phyloP scores from a whole-genome alignment of 2,888 invertebrate species.

The Polydrusus pterygomalis region DNA sequence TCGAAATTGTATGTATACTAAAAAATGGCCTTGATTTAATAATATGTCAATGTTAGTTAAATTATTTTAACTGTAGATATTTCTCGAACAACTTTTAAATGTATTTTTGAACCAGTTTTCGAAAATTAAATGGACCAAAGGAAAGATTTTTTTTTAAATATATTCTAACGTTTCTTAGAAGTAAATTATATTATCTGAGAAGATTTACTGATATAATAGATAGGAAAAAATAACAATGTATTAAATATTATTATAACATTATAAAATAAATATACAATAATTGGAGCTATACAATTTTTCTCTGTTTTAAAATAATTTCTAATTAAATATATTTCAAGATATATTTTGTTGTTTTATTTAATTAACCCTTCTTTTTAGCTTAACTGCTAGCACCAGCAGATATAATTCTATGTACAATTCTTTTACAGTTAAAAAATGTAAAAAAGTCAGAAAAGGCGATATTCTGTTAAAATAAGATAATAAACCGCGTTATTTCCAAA shows the following conservation, averaged over 20 bases:
- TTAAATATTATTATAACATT: neutral
- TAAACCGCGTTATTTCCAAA: too few species aligned
- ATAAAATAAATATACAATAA: constrained; percentile 12
- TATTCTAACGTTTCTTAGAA: constrained; percentile 4
- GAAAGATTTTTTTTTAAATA: constrained; percentile 5
- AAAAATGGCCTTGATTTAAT: neutral
- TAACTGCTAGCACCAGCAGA: too few species aligned
- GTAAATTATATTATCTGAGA: neutral
- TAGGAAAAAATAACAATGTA: constrained; percentile 10
- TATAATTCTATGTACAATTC: too few species aligned
- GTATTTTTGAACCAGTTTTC: neutral
- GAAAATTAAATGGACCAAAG: constrained; percentile 20
- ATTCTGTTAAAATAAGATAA: too few species aligned
- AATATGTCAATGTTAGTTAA: neutral
- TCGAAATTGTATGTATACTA: neutral
- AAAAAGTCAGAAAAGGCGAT: too few species aligned
- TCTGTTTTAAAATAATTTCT: constrained; percentile 9
- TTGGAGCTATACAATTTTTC: constrained; percentile 1
- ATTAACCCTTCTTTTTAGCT: neutral
- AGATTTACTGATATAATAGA: constrained; percentile 16
- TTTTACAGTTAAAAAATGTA: too few species aligned
- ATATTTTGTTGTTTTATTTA: constrained; percentile 7
- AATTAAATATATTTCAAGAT: neutral
- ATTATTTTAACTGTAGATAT: neutral
- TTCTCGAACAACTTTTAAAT: neutral